Base-by-base conservation (phyloP, 2,113 vertebrate genomes). In the Pteronura brasiliensis region DNA sequence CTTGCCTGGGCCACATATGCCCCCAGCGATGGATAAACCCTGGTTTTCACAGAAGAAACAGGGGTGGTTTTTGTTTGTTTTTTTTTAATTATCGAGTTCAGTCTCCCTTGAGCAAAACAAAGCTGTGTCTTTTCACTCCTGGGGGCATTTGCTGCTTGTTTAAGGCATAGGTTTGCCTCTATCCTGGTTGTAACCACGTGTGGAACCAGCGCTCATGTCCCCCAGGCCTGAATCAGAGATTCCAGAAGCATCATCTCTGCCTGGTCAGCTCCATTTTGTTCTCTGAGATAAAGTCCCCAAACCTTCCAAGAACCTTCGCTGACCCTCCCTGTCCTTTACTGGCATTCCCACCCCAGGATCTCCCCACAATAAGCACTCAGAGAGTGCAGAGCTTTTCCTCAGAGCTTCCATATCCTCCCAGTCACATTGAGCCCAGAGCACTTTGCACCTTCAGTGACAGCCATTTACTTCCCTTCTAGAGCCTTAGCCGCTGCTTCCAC, bases 11-110 rank as follows among this genome's bases (percentile, higher is more conserved):
- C 11, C 7, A 6, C 36, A 20, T 15, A 2, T 1, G 9, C 18
- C 21, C 47, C 12, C 42, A 3, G 44, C 0, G 1, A 2, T 0
- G 34, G n/a, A 21, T 5, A 36, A 55, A 20, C 31, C 7, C 25
- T 3, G 10, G 44, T 29, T 47, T 36, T 12, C 0, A 18, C 5
- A n/a, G 23, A 44, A 85, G 59, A 34, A 76, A 49, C 7, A 31
- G 31, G 57, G 57, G 21, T 2, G 0, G 23, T 42, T 42, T 57
- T 57, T 57, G 21, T 57, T 57, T 59, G 23, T 55, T 49, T 79
- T 92, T 89, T 34, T 34, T 31, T 3, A 44, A 12, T 69, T 12
- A 8, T 12, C 42, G 34, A 29, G 21, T 21, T 71, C 15, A 27
- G 10, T 49, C 23, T 90, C 44, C 39, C 39, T 47, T 36, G 39